Evolutionary conservation across 1,140 invertebrate genomes (phyloP).

Genomic region (Aethina tumida): DNA sequence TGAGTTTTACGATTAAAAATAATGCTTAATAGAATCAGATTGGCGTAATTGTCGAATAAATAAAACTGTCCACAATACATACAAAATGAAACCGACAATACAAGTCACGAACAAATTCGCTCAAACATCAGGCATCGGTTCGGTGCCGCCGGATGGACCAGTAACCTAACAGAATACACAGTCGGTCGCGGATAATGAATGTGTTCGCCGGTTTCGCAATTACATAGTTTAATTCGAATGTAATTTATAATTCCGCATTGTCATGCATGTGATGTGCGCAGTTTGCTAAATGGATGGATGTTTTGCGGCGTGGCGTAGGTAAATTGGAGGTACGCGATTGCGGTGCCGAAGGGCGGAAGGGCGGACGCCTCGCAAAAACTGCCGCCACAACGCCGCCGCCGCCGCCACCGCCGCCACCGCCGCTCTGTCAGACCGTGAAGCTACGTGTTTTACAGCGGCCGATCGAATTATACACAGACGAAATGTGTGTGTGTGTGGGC

Average conservation of each 20-base stretch:
- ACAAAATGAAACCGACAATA: constrained; percentile 13
- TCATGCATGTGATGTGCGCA: constrained; percentile 37
- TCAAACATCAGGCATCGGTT: no score
- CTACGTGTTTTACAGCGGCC: constrained; percentile 11
- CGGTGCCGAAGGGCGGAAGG: constrained; percentile 10
- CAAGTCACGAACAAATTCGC: constrained; percentile 12
- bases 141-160: constrained; percentile 6
- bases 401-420: constrained; percentile 15
- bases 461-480: constrained; percentile 5
- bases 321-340: constrained; percentile 27
- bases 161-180: constrained; percentile 12
- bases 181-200: constrained; percentile 28
- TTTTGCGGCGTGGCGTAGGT: constrained; percentile 29
- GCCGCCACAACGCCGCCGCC: no score
- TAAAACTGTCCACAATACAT: constrained; percentile 16
- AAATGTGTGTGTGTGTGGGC: no score
- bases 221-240: constrained; percentile 40
- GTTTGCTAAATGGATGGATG: constrained; percentile 34
- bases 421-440: constrained; percentile 22
- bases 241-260: constrained; percentile 39
- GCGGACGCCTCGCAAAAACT: neutral
- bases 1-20: neutral
- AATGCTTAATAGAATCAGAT: neutral
- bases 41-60: constrained; percentile 7
- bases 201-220: constrained; percentile 36